These are phyloP conservation scores for Drosophila oshimai DNA, from an alignment of 1,140 invertebrate species.

Conservation along the genomic window DNA sequence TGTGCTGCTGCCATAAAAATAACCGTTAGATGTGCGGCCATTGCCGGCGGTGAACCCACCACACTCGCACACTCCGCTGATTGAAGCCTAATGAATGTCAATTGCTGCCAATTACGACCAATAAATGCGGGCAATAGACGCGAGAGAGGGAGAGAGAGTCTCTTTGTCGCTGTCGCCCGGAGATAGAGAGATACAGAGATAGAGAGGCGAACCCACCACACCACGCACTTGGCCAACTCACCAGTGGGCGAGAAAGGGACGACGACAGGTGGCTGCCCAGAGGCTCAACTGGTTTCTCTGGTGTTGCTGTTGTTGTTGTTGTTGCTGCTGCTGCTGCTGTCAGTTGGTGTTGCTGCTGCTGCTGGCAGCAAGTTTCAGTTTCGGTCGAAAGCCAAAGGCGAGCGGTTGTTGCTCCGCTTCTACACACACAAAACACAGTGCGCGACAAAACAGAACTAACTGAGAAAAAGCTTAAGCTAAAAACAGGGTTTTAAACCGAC, in stretches of 20 bases:
- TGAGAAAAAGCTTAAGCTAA: neutral
- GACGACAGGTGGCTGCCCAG: conserved; percentile 54
- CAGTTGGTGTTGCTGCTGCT: conserved; percentile 2
- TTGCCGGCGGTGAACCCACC: conserved; percentile 33
- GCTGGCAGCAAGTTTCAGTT: conserved; percentile 51
- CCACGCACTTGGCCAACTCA: conserved; percentile 1
- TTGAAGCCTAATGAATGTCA: conserved; percentile 82
- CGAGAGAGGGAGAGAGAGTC: conserved; percentile 3
- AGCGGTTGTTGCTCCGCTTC: conserved; percentile 64
- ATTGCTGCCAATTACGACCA: conserved; percentile 82
- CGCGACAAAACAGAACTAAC: neutral
- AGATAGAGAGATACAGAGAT: neutral
- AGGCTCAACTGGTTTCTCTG: conserved; percentile 48
- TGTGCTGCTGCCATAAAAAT: conserved; percentile 35
- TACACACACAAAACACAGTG: neutral
- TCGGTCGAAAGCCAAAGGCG: conserved; percentile 77
- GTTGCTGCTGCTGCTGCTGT: conserved; percentile 4
- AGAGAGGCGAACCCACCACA: conserved; percentile 53
- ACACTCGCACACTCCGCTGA: conserved; percentile 31
- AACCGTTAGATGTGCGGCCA: conserved; percentile 42
- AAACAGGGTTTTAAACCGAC: no score
- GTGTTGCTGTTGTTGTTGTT: neutral
- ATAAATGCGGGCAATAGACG: conserved; percentile 76
- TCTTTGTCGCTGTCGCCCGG: no score
- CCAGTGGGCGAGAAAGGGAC: conserved; percentile 58